Conservation (phyloP, 2,797 vertebrate species). For the Sebastes taczanowskii region DNA sequence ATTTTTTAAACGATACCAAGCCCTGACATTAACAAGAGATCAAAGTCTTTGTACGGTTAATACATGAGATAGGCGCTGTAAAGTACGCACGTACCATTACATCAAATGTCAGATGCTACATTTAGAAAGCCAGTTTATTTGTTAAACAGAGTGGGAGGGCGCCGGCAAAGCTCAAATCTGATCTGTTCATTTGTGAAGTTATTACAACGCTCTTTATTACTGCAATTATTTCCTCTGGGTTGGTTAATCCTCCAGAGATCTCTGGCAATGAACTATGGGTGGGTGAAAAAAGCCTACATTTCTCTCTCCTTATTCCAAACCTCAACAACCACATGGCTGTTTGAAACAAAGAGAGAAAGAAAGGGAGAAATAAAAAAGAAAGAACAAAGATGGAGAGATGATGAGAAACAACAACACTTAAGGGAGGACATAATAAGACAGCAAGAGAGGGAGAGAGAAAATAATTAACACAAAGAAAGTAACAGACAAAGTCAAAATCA, state of each 20-base stretch:
- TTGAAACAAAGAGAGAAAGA: conserved; percentile 23
- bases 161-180: conserved; percentile 14
- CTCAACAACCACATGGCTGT: conserved; percentile 32
- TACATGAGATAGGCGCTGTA: not conserved
- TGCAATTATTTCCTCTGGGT: conserved; percentile 38
- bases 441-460: not conserved
- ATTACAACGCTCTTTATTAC: conserved; percentile 49
- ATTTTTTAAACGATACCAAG: too few relatives aligned
- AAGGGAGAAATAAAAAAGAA: conserved; percentile 15
- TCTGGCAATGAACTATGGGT: conserved; percentile 20
- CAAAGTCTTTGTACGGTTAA: not conserved
- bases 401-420: conserved; percentile 28
- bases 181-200: conserved; percentile 37
- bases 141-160: conserved; percentile 28
- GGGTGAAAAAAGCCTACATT: not conserved
- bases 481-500: conserved; percentile 24
- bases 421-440: conserved; percentile 23
- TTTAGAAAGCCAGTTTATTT: conserved; percentile 46
- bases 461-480: conserved; percentile 17
- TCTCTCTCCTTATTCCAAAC: conserved; percentile 34
- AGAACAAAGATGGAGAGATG: conserved; percentile 22
- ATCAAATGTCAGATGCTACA: conserved; percentile 31
- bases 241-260: conserved; percentile 52
- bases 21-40: not conserved
- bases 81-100: not conserved